These are phyloP conservation scores for Toxonevra muliebris DNA, from an alignment of 2,888 invertebrate genomes.

Conservation along the genomic window DNA sequence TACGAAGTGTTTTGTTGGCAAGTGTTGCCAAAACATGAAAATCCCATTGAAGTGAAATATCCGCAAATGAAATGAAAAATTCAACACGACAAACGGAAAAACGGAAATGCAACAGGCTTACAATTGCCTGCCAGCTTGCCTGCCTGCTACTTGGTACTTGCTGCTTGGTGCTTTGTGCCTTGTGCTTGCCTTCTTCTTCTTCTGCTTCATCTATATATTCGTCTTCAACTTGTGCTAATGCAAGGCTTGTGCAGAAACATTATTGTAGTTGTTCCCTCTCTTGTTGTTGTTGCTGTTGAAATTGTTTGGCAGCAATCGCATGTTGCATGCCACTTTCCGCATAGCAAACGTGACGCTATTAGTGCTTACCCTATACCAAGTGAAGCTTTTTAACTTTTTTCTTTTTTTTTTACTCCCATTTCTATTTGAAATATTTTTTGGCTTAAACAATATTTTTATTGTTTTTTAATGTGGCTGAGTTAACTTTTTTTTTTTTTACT, in stretches of 20 bases:
- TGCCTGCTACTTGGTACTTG: conserved; percentile 41
- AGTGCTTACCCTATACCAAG: too few species aligned
- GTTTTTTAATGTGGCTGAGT: conserved; percentile 38
- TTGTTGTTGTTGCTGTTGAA: background rate
- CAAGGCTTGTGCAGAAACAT: too few species aligned
- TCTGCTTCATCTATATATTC: background rate
- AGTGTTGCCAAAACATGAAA: conserved; percentile 48
- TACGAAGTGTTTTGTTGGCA: conserved; percentile 12
- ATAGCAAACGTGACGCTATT: conserved; percentile 2
- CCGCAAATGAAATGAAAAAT: conserved; percentile 62
- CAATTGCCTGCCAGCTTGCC: conserved; percentile 25
- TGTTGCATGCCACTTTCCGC: conserved; percentile 19
- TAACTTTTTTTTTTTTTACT: conserved; percentile 28
- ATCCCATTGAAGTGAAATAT: conserved; percentile 60
- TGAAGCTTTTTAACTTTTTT: too few species aligned
- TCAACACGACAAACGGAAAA: conserved; percentile 45
- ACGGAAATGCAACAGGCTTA: conserved; percentile 5
- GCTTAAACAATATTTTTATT: conserved; percentile 38
- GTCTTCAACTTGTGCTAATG: too few species aligned
- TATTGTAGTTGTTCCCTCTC: background rate
- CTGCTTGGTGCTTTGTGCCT: conserved; percentile 11
- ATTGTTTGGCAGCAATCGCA: background rate
- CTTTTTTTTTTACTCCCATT: too few species aligned
- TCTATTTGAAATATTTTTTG: too few species aligned
- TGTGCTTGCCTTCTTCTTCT: too few species aligned